Conservation (phyloP, 2,888 invertebrate species). For the Athripsodes cinereus region DNA sequence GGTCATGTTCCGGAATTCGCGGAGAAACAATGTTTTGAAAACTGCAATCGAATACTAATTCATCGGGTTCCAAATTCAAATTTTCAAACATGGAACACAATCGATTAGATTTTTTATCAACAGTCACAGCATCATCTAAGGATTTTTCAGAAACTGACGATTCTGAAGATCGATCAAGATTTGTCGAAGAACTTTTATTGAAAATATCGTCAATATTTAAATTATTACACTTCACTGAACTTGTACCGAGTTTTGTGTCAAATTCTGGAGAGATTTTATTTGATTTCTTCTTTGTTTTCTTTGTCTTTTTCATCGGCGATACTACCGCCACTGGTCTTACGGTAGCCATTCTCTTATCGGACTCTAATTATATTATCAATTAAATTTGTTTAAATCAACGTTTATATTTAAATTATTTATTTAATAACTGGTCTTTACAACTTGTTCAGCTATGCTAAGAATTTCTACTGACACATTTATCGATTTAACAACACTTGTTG, state of each 20-base stretch:
- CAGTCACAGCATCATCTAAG: background rate
- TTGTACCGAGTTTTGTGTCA: background rate
- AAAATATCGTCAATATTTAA: background rate
- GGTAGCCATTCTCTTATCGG: constrained; percentile 11
- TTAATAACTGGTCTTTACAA: background rate
- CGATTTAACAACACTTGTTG: constrained; percentile 3
- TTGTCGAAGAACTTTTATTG: background rate
- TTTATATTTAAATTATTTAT: background rate
- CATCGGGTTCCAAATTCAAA: constrained; percentile 13
- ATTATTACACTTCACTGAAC: background rate
- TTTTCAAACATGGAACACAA: constrained; percentile 26
- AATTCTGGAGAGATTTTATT: constrained; percentile 14
- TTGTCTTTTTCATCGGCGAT: constrained; percentile 25
- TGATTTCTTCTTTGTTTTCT: constrained; percentile 17
- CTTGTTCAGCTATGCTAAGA: background rate
- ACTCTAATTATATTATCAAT: background rate
- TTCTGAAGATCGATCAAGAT: background rate
- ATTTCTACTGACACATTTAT: background rate
- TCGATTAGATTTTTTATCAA: constrained; percentile 13
- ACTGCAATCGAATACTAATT: constrained; percentile 5
- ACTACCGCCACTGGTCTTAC: constrained; percentile 22
- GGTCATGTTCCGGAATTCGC: constrained; percentile 45
- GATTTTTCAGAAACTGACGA: constrained; percentile 10
- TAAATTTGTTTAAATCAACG: background rate
- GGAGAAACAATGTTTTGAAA: background rate